Base-by-base conservation (phyloP, 1,140 invertebrate genomes). In the Drosophila lacertosa region DNA sequence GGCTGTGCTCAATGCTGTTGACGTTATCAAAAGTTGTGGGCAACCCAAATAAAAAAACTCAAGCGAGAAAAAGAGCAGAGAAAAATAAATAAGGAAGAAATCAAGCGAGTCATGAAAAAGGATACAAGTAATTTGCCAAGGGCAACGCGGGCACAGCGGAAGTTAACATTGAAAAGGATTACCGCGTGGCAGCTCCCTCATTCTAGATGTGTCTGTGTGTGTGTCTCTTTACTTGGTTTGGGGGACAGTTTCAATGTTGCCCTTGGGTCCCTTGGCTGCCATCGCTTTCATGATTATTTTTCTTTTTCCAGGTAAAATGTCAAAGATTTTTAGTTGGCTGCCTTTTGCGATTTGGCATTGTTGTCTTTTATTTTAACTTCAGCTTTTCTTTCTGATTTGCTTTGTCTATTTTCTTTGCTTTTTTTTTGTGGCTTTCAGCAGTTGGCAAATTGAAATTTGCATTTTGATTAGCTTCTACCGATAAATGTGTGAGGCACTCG, bases 111-210 rank as follows among this genome's bases (percentile, higher is more conserved):
- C 73, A 75, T 67, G 68, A 74, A 76, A 84, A 80, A 86, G 81
- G 73, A 77, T 74, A 80, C 81, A 84, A 86, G 80, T 84, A 83
- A 83, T 79, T 84, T 83, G 80, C 80, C 68, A 68, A 71, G 69
- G 81, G 82, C 82, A 74, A 74, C 64, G 63, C 69, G 73, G 77
- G 64, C 68, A 67, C 73, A 74, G 60, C 81, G 81, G 76, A 84
- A 81, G 81, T 84, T 86, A 84, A 77, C 81, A 86, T 86, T 86
- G 81, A 81, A 86, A 84, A 84, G 81, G 81, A 84, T 84, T 84
- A 84, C 81, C 68, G 75, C 71, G 58, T 79, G 75, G 68, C 82
- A 76, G 63, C 32, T 18, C 39, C 24, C 29, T 65, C 40, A n/a
- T n/a, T n/a, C n/a, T n/a, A n/a, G n/a, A n/a, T 47, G n/a, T 32